Percentiles rank a stretch among this genome's conserved stretches.
These are phyloP conservation scores for Nematostella vectensis DNA, from an alignment of 92 coral and sea anemone genomes.

Conservation along the genomic window DNA sequence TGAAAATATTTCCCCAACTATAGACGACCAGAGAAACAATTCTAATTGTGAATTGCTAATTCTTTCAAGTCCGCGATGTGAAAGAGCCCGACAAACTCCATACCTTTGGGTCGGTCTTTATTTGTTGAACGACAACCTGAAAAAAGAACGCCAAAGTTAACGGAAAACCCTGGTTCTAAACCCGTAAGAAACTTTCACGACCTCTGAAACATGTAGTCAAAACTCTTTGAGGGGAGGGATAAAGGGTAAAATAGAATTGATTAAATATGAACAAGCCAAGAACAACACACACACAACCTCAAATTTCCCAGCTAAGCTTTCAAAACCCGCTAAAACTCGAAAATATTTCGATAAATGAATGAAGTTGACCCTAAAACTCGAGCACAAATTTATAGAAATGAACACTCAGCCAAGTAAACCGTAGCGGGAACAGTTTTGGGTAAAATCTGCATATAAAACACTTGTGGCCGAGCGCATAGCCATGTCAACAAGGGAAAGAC, in stretches of 20 bases:
- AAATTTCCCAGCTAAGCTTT: slow-evolving; percentile 8
- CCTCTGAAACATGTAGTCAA: neutral
- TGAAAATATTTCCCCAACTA: slow-evolving; percentile 41
- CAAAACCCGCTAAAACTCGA: slow-evolving; percentile 35
- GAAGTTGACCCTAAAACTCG: slow-evolving; percentile 16
- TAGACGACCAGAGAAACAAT: slow-evolving; percentile 59
- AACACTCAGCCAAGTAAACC: slow-evolving; percentile 26
- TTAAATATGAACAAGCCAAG: slow-evolving; percentile 48
- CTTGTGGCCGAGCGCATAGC: slow-evolving; percentile 44
- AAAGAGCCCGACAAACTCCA: slow-evolving; percentile 4
- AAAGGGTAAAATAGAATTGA: slow-evolving; percentile 26
- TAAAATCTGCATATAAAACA: slow-evolving; percentile 41
- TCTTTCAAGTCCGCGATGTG: slow-evolving; percentile 22
- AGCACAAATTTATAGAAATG: slow-evolving; percentile 13
- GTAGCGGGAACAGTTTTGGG: slow-evolving; percentile 36
- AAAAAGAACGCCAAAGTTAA: slow-evolving; percentile 16
- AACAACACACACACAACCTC: slow-evolving; percentile 11
- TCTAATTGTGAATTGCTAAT: slow-evolving; percentile 53
- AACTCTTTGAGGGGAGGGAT: slow-evolving; percentile 14
- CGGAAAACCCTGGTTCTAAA: slow-evolving; percentile 12
- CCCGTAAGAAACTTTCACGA: slow-evolving; percentile 5
- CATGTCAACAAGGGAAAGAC: slow-evolving; percentile 23
- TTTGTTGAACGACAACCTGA: slow-evolving; percentile 74
- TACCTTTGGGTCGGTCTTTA: slow-evolving; percentile 96
- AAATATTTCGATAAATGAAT: slow-evolving; percentile 1